These are phyloP conservation scores for Drosophila barbarae DNA, from an alignment of 2,888 invertebrate genomes.

Conservation along the genomic window DNA sequence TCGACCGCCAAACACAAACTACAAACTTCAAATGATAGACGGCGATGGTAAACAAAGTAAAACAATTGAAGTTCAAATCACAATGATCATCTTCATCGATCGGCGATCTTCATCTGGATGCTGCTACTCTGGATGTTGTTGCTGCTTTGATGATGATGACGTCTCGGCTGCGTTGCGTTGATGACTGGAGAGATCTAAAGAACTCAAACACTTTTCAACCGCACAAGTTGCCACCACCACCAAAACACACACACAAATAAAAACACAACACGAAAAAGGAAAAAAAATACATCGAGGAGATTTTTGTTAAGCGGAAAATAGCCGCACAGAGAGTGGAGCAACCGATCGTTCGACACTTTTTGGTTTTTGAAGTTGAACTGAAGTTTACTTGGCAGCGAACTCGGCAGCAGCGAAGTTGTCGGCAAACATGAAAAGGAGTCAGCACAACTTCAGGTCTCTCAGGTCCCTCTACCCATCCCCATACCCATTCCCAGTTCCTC, in stretches of 20 bases:
- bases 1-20: conserved; percentile 56
- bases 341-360: conserved; percentile 70
- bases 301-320: conserved; percentile 72
- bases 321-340: conserved; percentile 66
- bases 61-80: conserved; percentile 66
- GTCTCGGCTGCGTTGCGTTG: conserved; percentile 60
- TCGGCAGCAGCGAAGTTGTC: conserved; percentile 59
- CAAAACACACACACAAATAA: conserved; percentile 32
- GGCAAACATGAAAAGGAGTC: conserved; percentile 65
- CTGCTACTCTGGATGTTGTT: conserved; percentile 29
- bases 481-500: conserved; percentile 20
- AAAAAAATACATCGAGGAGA: conserved; percentile 35
- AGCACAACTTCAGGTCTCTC: conserved; percentile 65
- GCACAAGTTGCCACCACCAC: conserved; percentile 67
- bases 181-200: conserved; percentile 73
- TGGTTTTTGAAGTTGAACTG: conserved; percentile 58
- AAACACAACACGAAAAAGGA: conserved; percentile 35
- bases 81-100: conserved; percentile 46
- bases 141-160: conserved; percentile 58
- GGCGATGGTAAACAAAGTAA: conserved; percentile 63
- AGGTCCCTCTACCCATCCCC: conserved; percentile 40
- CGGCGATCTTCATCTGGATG: conserved; percentile 34
- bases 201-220: conserved; percentile 74
- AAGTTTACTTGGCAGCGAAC: conserved; percentile 54
- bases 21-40: conserved; percentile 62